phyloP scores from a whole-genome alignment of 2,888 invertebrate species.

The Athalia rosae region DNA sequence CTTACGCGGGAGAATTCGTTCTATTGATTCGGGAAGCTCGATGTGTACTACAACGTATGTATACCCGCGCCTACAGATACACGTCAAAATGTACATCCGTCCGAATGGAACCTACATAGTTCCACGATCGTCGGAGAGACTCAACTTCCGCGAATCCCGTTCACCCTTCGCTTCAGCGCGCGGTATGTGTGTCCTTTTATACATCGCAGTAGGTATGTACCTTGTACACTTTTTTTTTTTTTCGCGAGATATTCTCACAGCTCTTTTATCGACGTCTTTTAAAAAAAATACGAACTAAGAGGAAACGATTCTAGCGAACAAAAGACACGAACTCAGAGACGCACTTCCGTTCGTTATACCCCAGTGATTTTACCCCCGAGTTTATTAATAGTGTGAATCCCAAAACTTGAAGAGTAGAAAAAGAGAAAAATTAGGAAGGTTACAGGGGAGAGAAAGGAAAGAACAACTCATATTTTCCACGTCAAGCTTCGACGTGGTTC shows the following conservation, averaged over 20 bases:
- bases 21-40: slow-evolving; percentile 27
- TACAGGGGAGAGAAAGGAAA: too few relatives aligned
- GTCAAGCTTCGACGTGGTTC: too few relatives aligned
- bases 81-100: too few relatives aligned
- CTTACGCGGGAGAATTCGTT: slow-evolving; percentile 11
- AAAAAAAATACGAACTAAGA: slow-evolving; percentile 36
- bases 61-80: too few relatives aligned
- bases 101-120: neutral
- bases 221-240: too few relatives aligned
- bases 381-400: too few relatives aligned
- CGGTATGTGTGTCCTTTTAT: slow-evolving; percentile 12
- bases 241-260: neutral
- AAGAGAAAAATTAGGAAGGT: too few relatives aligned
- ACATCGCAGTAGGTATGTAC: slow-evolving; percentile 3
- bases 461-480: too few relatives aligned
- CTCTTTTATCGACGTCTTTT: slow-evolving; percentile 29
- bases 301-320: slow-evolving; percentile 17
- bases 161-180: neutral
- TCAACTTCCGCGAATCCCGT: slow-evolving; percentile 18
- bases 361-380: too few relatives aligned
- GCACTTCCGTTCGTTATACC: slow-evolving; percentile 1
- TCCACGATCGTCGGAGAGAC: slow-evolving; percentile 22
- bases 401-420: too few relatives aligned
- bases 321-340: slow-evolving; percentile 15
- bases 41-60: neutral